Conservation (phyloP, 2,888 invertebrate species). For the Macropis europaea region DNA sequence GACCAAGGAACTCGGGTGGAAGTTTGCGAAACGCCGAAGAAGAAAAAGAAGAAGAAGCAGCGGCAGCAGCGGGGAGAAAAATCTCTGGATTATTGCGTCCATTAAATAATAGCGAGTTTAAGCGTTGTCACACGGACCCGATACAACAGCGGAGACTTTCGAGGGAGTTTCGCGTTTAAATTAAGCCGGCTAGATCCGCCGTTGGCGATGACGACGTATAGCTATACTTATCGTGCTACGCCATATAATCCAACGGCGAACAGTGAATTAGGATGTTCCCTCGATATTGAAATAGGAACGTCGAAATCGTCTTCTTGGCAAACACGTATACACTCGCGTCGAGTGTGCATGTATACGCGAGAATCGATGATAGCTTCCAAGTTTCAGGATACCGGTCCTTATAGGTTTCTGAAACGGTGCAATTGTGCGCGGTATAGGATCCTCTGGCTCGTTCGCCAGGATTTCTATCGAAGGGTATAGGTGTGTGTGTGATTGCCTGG, state of each 20-base stretch:
- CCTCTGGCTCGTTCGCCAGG: background rate
- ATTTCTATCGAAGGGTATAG: conserved; percentile 8
- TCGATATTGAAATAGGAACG: conserved; percentile 42
- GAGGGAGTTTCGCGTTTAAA: conserved; percentile 14
- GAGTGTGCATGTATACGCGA: background rate
- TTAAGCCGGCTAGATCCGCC: conserved; percentile 41
- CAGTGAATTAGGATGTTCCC: conserved; percentile 33
- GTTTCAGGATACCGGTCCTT: background rate
- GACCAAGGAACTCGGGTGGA: background rate
- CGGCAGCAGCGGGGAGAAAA: background rate
- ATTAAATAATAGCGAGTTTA: conserved; percentile 33
- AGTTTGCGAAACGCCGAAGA: background rate
- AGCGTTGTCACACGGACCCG: background rate
- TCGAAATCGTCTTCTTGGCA: conserved; percentile 17
- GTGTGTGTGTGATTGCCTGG: background rate
- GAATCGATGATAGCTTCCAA: conserved; percentile 18
- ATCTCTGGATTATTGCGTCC: conserved; percentile 22
- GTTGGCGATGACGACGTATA: conserved; percentile 12
- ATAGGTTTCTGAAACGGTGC: background rate
- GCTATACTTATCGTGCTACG: conserved; percentile 10
- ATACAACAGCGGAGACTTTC: background rate
- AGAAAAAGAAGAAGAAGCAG: background rate
- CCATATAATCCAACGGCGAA: conserved; percentile 30
- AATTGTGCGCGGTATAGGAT: background rate
- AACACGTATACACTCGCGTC: background rate